Percentiles rank a stretch among this genome's conserved stretches.
These are phyloP conservation scores for Leptinotarsa lineolata DNA, from an alignment of 1,140 invertebrate species.

Conservation along the genomic window DNA sequence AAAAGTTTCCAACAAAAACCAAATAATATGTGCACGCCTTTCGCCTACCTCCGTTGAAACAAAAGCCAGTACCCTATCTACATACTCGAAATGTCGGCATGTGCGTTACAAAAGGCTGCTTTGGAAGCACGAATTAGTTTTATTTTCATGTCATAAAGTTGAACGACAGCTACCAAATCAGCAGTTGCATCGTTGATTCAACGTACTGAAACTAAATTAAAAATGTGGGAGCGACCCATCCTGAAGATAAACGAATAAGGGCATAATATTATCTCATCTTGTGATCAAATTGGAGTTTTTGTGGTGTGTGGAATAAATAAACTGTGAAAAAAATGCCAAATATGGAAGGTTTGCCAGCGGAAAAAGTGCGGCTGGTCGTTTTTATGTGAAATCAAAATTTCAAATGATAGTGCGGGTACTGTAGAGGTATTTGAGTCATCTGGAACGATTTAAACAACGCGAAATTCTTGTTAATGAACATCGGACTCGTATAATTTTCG, in stretches of 20 bases:
- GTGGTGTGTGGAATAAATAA: neutral
- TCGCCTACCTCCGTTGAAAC: neutral
- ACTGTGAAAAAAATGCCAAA: neutral
- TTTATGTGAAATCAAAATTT: no score
- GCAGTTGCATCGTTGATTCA: neutral
- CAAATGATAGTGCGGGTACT: no score
- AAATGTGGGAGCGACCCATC: constrained; percentile 1
- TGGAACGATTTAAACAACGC: no score
- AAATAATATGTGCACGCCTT: neutral
- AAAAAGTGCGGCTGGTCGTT: no score
- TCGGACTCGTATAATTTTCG: no score
- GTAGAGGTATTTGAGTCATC: no score
- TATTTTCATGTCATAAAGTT: constrained; percentile 7
- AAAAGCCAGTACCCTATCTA: neutral
- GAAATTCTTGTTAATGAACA: no score
- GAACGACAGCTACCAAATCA: constrained; percentile 5
- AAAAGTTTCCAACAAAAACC: no score
- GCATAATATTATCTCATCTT: neutral
- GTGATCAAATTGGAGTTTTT: neutral
- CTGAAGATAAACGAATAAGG: neutral
- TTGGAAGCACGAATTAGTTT: neutral
- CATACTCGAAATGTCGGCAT: neutral
- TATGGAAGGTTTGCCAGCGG: neutral
- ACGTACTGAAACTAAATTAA: constrained; percentile 1
- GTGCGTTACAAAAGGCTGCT: neutral